A percentile compares a stretch with the other conserved stretches of the same genome.
phyloP scores from a whole-genome alignment of 2,888 invertebrate species.

The Sarcophaga rosellei region DNA sequence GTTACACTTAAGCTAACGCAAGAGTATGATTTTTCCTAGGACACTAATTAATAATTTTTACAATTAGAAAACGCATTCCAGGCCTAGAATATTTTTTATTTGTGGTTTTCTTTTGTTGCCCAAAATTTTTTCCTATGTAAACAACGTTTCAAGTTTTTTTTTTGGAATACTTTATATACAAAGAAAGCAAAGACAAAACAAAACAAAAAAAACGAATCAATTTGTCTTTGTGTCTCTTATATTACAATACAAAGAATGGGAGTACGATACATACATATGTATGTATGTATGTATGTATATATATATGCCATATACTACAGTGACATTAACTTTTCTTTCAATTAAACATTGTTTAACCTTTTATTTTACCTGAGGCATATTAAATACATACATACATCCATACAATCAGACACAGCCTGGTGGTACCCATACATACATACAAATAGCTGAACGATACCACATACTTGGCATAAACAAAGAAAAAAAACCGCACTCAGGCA shows the following conservation, averaged over 20 bases:
- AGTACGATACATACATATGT: neutral
- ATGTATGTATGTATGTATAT: neutral
- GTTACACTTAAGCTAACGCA: too few relatives aligned
- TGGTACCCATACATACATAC: neutral
- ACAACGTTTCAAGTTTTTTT: neutral
- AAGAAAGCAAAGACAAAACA: neutral
- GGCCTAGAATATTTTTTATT: neutral
- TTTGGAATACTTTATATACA: neutral
- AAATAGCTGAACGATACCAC: slow-evolving; percentile 1
- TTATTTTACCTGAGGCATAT: slow-evolving; percentile 52
- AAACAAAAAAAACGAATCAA: neutral
- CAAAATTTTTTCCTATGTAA: neutral
- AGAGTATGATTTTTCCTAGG: too few relatives aligned
- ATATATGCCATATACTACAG: neutral
- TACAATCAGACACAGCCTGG: neutral
- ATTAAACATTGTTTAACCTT: slow-evolving; percentile 61
- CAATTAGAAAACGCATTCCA: too few relatives aligned
- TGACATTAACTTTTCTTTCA: slow-evolving; percentile 63
- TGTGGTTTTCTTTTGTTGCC: neutral
- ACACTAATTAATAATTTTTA: too few relatives aligned
- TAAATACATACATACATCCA: slow-evolving; percentile 48
- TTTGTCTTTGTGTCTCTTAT: neutral
- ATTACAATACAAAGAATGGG: neutral
- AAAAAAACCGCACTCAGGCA: slow-evolving; percentile 3
- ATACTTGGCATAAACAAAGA: slow-evolving; percentile 47